Percentiles rank a stretch among this genome's conserved stretches.
Conservation (phyloP, 2,888 invertebrate genomes). For the Anoplius nigerrimus region DNA sequence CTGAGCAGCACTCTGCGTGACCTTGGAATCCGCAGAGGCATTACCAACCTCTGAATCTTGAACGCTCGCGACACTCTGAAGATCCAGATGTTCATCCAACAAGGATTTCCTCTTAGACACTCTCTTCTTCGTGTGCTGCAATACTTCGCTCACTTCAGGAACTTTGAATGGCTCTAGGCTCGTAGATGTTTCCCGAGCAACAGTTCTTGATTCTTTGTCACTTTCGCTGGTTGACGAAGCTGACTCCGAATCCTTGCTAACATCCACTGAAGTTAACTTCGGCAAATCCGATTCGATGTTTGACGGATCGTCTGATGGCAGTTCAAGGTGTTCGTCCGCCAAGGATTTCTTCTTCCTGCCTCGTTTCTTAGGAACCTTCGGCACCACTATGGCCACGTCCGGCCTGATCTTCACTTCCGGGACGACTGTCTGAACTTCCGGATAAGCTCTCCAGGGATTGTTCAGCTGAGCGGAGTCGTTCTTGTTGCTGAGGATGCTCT, state of each 20-base stretch:
- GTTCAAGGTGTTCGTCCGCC: conserved; percentile 35
- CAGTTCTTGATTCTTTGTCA: background rate
- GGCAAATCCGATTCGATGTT: background rate
- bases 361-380: conserved; percentile 47
- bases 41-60: conserved; percentile 15
- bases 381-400: background rate
- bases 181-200: background rate
- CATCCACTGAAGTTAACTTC: background rate
- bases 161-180: conserved; percentile 59
- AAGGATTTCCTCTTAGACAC: conserved; percentile 49
- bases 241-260: background rate
- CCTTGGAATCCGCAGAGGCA: background rate
- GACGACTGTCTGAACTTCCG: background rate
- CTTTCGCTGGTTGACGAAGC: background rate
- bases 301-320: background rate
- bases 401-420: background rate
- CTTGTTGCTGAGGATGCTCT: background rate
- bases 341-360: conserved; percentile 52
- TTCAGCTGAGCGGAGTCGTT: background rate
- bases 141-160: conserved; percentile 55
- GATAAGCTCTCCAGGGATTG: background rate
- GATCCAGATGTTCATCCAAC: conserved; percentile 44
- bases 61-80: background rate
- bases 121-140: conserved; percentile 54
- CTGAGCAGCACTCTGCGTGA: conserved; percentile 4